Conservation (phyloP, 2,113 vertebrate genomes). For the Fulmarus glacialis region DNA sequence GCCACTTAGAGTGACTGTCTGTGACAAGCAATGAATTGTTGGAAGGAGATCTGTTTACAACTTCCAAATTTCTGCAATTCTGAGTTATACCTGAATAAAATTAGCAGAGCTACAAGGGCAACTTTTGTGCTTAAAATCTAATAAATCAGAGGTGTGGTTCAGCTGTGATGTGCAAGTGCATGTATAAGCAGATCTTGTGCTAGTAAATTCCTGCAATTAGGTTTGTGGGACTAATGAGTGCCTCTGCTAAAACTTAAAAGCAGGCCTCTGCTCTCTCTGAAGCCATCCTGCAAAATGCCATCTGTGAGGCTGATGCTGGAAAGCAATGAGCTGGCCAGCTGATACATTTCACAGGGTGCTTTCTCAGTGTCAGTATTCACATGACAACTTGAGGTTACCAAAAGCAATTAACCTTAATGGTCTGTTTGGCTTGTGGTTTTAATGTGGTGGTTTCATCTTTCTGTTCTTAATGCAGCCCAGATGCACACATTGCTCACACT, state of each 20-base stretch:
- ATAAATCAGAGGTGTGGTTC: background rate
- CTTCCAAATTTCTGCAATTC: background rate
- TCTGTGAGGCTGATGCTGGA: background rate
- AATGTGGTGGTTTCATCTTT: background rate
- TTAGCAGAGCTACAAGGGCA: background rate
- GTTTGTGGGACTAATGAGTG: background rate
- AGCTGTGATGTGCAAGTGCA: background rate
- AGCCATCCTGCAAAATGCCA: background rate
- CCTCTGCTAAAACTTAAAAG: background rate
- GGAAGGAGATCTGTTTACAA: background rate
- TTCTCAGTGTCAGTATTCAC: background rate
- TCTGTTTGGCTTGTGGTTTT: background rate
- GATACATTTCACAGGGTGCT: background rate
- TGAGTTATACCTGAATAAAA: background rate
- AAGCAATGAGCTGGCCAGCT: background rate
- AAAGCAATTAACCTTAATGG: slow-evolving; percentile 1
- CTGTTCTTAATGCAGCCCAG: background rate
- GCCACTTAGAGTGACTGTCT: background rate
- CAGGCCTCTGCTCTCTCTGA: background rate
- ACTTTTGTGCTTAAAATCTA: background rate
- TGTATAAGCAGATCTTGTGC: background rate
- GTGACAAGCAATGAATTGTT: background rate
- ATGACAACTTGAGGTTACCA: background rate
- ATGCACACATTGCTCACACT: background rate
- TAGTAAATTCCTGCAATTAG: background rate